A percentile compares a stretch with the other conserved stretches of the same genome.
Evolutionary conservation across 2,797 vertebrate genomes (phyloP).

Genomic region (Chiloscyllium punctatum): DNA sequence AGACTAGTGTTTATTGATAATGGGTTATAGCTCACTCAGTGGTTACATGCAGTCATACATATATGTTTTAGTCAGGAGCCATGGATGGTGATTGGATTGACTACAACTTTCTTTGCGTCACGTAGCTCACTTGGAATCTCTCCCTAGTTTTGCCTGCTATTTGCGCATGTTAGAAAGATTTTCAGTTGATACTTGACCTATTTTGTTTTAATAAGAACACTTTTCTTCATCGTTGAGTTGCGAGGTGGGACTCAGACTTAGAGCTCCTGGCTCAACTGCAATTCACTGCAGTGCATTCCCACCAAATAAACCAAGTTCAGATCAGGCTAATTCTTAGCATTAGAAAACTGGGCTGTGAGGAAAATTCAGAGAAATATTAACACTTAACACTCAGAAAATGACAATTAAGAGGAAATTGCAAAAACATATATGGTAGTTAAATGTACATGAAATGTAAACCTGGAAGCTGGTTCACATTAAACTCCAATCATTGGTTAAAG

Average conservation of each 20-base stretch:
- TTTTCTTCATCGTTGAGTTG: neutral
- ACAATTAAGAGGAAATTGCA: neutral
- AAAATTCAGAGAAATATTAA: neutral
- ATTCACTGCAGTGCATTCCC: neutral
- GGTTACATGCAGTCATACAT: neutral
- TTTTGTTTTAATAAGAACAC: neutral
- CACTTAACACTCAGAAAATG: neutral
- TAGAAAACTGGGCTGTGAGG: neutral
- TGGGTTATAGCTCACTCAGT: neutral
- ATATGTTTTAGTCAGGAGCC: neutral
- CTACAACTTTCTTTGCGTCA: neutral
- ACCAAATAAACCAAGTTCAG: neutral
- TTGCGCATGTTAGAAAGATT: neutral
- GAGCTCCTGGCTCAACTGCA: neutral
- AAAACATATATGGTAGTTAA: neutral
- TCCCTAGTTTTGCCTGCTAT: neutral
- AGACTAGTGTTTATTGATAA: neutral
- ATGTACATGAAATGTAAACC: neutral
- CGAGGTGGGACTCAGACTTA: neutral
- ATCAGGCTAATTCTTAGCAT: neutral
- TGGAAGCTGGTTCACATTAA: neutral
- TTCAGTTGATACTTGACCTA: neutral
- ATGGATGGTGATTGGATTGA: too few relatives aligned
- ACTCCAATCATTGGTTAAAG: neutral
- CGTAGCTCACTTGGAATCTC: too few relatives aligned